These are phyloP conservation scores for Emmelina monodactyla DNA, from an alignment of 2,888 invertebrate genomes.

Conservation along the genomic window DNA sequence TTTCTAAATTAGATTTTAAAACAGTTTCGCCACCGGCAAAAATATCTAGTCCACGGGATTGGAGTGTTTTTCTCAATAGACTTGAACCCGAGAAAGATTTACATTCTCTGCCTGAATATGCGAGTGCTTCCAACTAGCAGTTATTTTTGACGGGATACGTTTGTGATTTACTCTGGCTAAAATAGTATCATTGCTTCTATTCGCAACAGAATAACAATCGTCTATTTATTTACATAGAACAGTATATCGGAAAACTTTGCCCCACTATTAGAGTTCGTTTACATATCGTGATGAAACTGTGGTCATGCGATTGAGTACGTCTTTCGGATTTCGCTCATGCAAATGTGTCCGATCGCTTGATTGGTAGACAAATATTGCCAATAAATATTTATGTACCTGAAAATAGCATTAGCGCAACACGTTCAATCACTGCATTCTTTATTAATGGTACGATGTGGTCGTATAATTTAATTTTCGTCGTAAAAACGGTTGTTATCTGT, in stretches of 20 bases:
- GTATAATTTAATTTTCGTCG: not conserved
- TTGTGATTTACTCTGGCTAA: constrained; percentile 51
- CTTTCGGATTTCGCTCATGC: no score
- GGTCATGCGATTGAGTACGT: no score
- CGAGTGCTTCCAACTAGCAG: constrained; percentile 33
- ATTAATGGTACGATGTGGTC: no score
- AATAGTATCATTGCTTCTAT: constrained; percentile 61
- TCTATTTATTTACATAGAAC: constrained; percentile 40
- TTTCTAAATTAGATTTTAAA: no score
- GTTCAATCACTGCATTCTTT: not conserved
- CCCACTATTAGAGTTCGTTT: constrained; percentile 29
- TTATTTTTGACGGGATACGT: constrained; percentile 58
- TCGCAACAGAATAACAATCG: constrained; percentile 41
- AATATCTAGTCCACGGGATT: constrained; percentile 25
- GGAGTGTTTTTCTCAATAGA: constrained; percentile 49
- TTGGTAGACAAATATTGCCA: no score
- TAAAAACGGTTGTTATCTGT: no score
- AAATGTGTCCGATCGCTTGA: no score
- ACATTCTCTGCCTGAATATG: constrained; percentile 24
- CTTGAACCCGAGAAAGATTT: constrained; percentile 47
- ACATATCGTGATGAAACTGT: no score
- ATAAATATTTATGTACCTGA: not conserved
- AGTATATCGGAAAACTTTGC: constrained; percentile 31
- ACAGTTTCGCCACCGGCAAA: constrained; percentile 2
- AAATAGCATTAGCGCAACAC: not conserved